Conservation (phyloP, 64 coral and sea anemone species). For the Stichodactyla mertensii region DNA sequence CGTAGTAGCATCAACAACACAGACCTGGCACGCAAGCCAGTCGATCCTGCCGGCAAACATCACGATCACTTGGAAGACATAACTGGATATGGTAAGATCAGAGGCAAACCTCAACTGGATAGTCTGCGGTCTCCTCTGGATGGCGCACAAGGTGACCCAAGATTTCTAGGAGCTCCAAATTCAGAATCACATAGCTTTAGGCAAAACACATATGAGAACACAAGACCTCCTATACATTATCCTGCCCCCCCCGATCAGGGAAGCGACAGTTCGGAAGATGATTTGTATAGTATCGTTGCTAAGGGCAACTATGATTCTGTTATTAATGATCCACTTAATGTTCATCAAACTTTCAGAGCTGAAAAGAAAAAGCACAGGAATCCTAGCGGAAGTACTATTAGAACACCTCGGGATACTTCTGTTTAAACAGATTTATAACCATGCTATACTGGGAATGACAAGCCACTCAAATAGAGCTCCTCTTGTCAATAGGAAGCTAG, state of each 20-base stretch:
- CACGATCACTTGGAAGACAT: background rate
- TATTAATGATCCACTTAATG: constrained; percentile 23
- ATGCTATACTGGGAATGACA: background rate
- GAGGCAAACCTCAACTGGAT: background rate
- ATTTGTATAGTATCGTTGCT: constrained; percentile 68
- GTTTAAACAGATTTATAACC: background rate
- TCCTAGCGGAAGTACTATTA: background rate
- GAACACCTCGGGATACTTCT: background rate
- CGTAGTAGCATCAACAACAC: background rate
- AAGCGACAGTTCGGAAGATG: constrained; percentile 66
- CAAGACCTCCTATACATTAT: constrained; percentile 7
- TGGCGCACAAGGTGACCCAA: constrained; percentile 4
- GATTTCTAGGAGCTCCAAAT: constrained; percentile 8
- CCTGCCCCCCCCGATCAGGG: constrained; percentile 56
- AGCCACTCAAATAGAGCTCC: background rate
- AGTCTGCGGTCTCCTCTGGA: constrained; percentile 35
- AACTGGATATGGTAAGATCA: background rate
- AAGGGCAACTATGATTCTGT: constrained; percentile 56
- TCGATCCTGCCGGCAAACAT: background rate
- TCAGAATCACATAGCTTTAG: constrained; percentile 19
- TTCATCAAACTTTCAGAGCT: background rate
- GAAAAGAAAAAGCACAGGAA: constrained; percentile 10
- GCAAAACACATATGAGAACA: constrained; percentile 19
- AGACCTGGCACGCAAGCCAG: background rate
- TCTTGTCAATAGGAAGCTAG: background rate